phyloP scores from a whole-genome alignment of 2,888 invertebrate genomes.

The Tinea pellionella region DNA sequence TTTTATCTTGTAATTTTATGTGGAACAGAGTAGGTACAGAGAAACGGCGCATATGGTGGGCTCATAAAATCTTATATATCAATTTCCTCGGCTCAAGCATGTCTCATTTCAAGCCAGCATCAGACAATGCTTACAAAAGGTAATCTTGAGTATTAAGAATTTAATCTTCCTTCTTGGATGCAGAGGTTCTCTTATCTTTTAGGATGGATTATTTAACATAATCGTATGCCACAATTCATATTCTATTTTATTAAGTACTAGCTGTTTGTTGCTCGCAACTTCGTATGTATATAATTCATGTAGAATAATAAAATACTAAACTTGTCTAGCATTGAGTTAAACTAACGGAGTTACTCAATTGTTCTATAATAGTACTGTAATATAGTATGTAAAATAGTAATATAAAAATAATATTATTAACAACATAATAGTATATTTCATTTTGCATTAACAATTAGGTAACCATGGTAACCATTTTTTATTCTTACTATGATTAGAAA shows the following conservation, averaged over 20 bases:
- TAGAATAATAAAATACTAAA: too few relatives aligned
- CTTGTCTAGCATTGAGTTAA: too few relatives aligned
- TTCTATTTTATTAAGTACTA: not conserved
- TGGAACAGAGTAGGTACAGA: not conserved
- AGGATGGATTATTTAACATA: not conserved
- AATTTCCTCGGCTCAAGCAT: conserved; percentile 45
- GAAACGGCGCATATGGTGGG: not conserved
- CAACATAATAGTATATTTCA: too few relatives aligned
- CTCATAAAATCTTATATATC: conserved; percentile 51
- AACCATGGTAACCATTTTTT: too few relatives aligned
- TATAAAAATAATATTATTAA: too few relatives aligned
- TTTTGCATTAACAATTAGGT: too few relatives aligned
- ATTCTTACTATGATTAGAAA: too few relatives aligned
- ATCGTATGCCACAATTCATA: not conserved
- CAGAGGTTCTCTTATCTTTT: not conserved
- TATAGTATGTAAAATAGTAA: too few relatives aligned
- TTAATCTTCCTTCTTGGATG: conserved; percentile 21
- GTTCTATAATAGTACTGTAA: too few relatives aligned
- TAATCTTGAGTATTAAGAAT: conserved; percentile 18
- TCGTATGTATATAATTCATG: too few relatives aligned
- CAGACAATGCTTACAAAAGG: conserved; percentile 26
- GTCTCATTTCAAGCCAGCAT: conserved; percentile 26
- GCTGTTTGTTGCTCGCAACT: not conserved
- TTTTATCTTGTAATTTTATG: too few relatives aligned
- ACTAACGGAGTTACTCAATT: too few relatives aligned